phyloP scores from a whole-genome alignment of 2,113 vertebrate species.

The Nannospalax galili region DNA sequence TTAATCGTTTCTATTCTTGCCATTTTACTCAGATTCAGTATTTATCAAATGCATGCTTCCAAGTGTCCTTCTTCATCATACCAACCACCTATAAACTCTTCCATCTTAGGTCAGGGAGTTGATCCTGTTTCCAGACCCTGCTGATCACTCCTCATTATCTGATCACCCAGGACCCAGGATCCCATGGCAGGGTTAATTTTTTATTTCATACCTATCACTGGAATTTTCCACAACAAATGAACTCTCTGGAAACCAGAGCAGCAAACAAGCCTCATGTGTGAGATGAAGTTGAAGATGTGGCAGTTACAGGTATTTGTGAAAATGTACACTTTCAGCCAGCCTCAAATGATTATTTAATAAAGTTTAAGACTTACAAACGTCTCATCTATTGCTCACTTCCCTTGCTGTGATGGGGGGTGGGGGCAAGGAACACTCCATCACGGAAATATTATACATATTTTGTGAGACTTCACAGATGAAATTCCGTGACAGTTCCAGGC shows the following conservation, averaged over 20 bases:
- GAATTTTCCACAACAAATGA: not conserved
- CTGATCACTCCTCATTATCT: accelerated
- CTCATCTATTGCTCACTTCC: not conserved
- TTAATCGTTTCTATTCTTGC: not conserved
- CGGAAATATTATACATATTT: not conserved
- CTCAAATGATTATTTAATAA: not conserved
- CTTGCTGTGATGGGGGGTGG: not conserved
- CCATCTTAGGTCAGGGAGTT: not conserved
- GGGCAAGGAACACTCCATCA: no score
- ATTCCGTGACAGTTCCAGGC: no score
- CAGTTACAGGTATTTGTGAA: not conserved
- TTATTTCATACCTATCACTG: not conserved
- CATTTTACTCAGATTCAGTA: not conserved
- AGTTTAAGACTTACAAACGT: not conserved
- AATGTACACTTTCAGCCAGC: not conserved
- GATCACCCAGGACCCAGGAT: not conserved
- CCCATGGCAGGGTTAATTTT: not conserved
- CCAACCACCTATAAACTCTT: not conserved
- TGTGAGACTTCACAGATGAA: not conserved
- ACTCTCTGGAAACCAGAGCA: not conserved
- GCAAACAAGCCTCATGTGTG: not conserved
- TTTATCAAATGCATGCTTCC: not conserved
- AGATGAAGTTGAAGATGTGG: not conserved
- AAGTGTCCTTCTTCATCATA: not conserved
- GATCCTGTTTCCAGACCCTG: not conserved